A percentile compares a stretch with the other conserved stretches of the same genome.
These are phyloP conservation scores for Nothobranchius kuhntae DNA, from an alignment of 2,113 vertebrate species.

Conservation along the genomic window DNA sequence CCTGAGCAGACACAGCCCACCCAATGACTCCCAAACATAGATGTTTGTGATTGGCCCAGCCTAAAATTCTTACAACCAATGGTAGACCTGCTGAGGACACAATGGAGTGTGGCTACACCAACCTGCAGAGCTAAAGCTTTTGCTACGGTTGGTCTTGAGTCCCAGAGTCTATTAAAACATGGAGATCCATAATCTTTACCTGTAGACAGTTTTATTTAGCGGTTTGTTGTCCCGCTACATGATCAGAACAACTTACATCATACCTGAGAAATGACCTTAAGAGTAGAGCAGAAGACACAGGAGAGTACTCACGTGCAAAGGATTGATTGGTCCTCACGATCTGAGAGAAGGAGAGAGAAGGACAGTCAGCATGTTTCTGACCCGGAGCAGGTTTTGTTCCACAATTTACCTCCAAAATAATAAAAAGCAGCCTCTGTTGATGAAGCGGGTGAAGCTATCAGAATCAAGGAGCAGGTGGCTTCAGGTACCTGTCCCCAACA, in stretches of 20 bases:
- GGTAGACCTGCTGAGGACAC: no score
- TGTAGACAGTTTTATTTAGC: slow-evolving; percentile 42
- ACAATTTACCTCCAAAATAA: not conserved
- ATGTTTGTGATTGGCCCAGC: no score
- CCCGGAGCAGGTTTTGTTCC: not conserved
- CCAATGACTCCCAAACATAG: no score
- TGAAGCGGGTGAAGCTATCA: not conserved
- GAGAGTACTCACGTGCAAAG: slow-evolving; percentile 94
- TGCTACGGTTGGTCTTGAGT: no score
- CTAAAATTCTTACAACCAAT: no score
- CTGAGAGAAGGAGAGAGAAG: slow-evolving; percentile 74
- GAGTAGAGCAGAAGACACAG: slow-evolving; percentile 1
- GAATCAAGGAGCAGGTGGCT: not conserved
- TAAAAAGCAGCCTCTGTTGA: not conserved
- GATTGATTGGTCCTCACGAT: slow-evolving; percentile 96
- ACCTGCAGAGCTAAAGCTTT: no score
- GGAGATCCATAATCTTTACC: not conserved
- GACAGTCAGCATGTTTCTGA: slow-evolving; percentile 29
- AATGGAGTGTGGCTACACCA: no score
- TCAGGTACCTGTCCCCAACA: not conserved
- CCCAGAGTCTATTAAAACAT: no score
- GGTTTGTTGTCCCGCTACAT: slow-evolving; percentile 25
- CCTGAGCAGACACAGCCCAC: no score
- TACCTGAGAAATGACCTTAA: slow-evolving; percentile 8
- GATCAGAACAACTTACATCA: slow-evolving; percentile 13